These are phyloP conservation scores for Portunus trituberculatus DNA, from an alignment of 1,140 invertebrate species.

Conservation along the genomic window DNA sequence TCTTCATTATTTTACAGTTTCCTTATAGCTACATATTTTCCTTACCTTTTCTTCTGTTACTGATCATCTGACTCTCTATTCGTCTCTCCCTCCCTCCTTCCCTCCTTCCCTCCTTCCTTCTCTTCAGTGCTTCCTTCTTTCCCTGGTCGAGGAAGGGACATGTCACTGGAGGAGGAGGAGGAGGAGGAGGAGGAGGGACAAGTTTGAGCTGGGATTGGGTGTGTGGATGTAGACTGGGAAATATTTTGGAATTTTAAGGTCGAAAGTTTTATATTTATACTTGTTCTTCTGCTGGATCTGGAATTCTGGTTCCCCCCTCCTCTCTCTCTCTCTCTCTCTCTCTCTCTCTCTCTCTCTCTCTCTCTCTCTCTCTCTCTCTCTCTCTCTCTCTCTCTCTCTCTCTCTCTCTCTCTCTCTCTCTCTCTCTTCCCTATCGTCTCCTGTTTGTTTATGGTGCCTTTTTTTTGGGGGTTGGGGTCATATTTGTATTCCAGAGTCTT, in stretches of 20 bases:
- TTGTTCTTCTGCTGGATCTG: neutral
- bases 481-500: too few relatives aligned
- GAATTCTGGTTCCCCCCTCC: too few relatives aligned
- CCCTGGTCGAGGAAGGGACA: neutral
- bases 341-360: too few relatives aligned
- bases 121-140: neutral
- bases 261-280: neutral
- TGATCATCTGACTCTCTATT: neutral
- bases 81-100: neutral
- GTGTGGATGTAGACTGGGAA: neutral
- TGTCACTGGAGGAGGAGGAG: neutral
- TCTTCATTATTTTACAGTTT: too few relatives aligned
- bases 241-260: neutral
- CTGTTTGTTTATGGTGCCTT: too few relatives aligned
- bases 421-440: too few relatives aligned
- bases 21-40: too few relatives aligned
- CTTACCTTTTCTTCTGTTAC: neutral
- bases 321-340: too few relatives aligned
- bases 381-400: too few relatives aligned
- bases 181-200: neutral
- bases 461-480: too few relatives aligned
- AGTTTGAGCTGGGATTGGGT: neutral
- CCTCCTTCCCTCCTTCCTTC: neutral
- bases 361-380: too few relatives aligned
- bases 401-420: too few relatives aligned